phyloP scores from a whole-genome alignment of 2,113 vertebrate species.

The Bufo gargarizans region DNA sequence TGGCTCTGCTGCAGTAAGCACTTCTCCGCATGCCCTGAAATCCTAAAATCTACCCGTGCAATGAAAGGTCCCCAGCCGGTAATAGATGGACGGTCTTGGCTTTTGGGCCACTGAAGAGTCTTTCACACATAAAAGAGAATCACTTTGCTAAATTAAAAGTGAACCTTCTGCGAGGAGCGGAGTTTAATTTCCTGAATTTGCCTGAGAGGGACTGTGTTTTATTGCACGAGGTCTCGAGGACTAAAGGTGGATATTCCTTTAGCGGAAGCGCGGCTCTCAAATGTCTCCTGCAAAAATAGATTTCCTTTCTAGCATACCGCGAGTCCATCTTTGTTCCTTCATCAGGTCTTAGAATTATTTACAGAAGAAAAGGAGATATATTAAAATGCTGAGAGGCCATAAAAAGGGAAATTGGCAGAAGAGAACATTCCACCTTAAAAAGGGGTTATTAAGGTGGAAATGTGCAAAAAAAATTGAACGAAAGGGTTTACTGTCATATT shows the following conservation, averaged over 20 bases:
- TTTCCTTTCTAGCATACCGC: neutral
- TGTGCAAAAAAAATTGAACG: neutral
- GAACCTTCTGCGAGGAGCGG: constrained; percentile 33
- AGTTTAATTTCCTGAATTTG: constrained; percentile 51
- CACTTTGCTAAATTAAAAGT: constrained; percentile 52
- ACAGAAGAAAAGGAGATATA: neutral
- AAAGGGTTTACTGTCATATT: neutral
- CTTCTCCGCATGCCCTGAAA: neutral
- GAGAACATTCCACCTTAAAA: neutral
- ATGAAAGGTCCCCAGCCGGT: constrained; percentile 1
- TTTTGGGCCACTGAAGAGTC: constrained; percentile 41
- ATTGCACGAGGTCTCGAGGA: constrained; percentile 22
- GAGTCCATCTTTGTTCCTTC: constrained; percentile 21
- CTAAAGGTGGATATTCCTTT: constrained; percentile 41
- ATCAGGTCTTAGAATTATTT: neutral
- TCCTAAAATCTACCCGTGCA: neutral
- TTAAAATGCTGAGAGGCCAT: neutral
- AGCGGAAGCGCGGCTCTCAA: neutral
- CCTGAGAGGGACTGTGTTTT: constrained; percentile 47
- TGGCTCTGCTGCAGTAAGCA: neutral
- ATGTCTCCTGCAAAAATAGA: constrained; percentile 36
- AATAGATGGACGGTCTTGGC: neutral
- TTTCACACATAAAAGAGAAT: constrained; percentile 47
- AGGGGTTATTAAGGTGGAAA: neutral
- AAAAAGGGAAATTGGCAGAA: neutral